phyloP scores from a whole-genome alignment of 2,797 vertebrate genomes.

The Rhynchonycteris naso region DNA sequence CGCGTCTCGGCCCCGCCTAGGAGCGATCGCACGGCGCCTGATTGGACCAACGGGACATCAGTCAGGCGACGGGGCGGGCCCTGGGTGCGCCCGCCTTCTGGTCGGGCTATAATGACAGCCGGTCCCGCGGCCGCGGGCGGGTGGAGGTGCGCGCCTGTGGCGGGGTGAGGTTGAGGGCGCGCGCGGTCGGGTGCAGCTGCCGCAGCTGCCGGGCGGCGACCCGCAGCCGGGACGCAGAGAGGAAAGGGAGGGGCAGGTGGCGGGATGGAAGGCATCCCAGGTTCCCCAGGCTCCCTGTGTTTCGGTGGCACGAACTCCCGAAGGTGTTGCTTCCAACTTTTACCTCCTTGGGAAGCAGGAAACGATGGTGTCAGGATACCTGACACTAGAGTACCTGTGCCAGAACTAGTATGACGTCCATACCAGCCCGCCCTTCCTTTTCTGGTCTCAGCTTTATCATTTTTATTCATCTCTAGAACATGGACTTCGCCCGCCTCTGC shows the following conservation, averaged over 20 bases:
- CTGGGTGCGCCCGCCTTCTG: neutral
- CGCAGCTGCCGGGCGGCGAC: neutral
- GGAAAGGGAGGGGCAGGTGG: neutral
- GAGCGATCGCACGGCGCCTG: neutral
- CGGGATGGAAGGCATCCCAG: neutral
- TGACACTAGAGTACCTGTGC: neutral
- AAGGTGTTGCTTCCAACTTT: neutral
- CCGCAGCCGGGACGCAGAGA: neutral
- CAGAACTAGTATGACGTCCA: neutral
- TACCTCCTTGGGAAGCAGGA: neutral
- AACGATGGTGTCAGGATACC: neutral
- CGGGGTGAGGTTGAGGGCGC: neutral
- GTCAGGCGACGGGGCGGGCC: neutral
- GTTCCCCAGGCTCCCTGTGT: neutral
- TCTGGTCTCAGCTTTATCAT: neutral
- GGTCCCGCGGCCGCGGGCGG: fast-evolving
- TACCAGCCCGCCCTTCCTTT: too few species aligned
- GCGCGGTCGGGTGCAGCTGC: neutral
- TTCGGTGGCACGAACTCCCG: neutral
- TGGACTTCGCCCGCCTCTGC: slow-evolving; percentile 71
- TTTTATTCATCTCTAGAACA: slow-evolving; percentile 68
- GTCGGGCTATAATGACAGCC: slow-evolving; percentile 30
- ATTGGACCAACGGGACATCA: neutral
- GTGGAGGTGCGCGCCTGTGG: neutral
- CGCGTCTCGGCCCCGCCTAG: neutral